Percentiles rank a stretch among this genome's conserved stretches.
Evolutionary conservation across 2,797 vertebrate species (phyloP).

Genomic region (Pseudochromis fuscus): DNA sequence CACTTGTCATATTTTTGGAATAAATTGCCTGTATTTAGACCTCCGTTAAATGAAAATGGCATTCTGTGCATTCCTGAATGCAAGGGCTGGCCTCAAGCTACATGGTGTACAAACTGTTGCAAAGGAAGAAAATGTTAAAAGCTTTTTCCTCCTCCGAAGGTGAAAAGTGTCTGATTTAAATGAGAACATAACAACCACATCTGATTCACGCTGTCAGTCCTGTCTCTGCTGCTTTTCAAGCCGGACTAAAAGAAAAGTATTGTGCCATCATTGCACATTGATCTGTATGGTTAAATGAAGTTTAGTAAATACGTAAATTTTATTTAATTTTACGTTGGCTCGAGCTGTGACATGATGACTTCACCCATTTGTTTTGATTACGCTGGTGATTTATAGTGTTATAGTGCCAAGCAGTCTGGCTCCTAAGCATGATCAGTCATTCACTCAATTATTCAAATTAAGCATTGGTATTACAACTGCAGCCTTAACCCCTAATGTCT

Average conservation of each 20-base stretch:
- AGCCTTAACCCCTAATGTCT: slow-evolving; percentile 76
- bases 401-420: slow-evolving; percentile 69
- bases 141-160: neutral
- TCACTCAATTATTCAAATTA: slow-evolving; percentile 83
- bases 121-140: slow-evolving; percentile 4
- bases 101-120: slow-evolving; percentile 9
- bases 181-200: neutral
- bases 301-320: slow-evolving; percentile 75
- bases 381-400: slow-evolving; percentile 74
- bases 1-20: slow-evolving; percentile 11
- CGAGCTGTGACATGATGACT: slow-evolving; percentile 72
- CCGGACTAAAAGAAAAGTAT: slow-evolving; percentile 14
- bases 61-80: slow-evolving; percentile 18
- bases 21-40: slow-evolving; percentile 28
- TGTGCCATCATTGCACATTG: slow-evolving; percentile 48
- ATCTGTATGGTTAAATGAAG: slow-evolving; percentile 65
- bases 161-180: slow-evolving; percentile 31
- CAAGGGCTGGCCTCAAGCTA: slow-evolving; percentile 2
- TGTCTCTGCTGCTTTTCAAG: slow-evolving; percentile 36
- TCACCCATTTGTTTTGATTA: slow-evolving; percentile 81
- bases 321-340: slow-evolving; percentile 71
- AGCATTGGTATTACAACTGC: slow-evolving; percentile 75
- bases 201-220: neutral
- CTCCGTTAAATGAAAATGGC: slow-evolving; percentile 29
- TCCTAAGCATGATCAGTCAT: slow-evolving; percentile 78